Evolutionary conservation across 92 coral and sea anemone genomes (phyloP).

Genomic region (Epizoanthus rinbou): DNA sequence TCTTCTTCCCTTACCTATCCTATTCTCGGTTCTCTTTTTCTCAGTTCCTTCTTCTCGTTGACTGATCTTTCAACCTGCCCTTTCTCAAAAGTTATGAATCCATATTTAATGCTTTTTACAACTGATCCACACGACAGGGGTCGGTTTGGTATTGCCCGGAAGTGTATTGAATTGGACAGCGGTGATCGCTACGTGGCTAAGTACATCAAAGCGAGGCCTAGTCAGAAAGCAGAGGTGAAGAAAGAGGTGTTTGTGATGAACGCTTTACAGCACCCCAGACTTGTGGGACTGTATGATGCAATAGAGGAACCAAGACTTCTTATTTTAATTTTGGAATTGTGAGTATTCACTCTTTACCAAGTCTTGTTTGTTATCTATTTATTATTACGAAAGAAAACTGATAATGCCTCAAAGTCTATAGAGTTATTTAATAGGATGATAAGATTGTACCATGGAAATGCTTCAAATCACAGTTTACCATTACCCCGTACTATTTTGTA

Average conservation of each 20-base stretch:
- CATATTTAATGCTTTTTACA: neutral
- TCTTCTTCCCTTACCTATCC: no score
- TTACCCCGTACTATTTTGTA: no score
- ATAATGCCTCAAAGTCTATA: neutral
- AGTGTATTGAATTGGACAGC: conserved; percentile 81
- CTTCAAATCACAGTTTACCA: no score
- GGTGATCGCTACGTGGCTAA: conserved; percentile 90
- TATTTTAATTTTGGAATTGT: conserved; percentile 87
- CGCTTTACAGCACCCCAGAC: conserved; percentile 76
- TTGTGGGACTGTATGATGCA: conserved; percentile 86
- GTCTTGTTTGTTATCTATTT: neutral
- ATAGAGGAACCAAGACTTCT: conserved; percentile 87
- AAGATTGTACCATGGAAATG: no score
- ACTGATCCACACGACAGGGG: conserved; percentile 59
- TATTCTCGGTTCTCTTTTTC: no score
- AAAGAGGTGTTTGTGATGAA: conserved; percentile 91
- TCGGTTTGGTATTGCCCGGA: conserved; percentile 88
- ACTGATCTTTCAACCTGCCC: neutral
- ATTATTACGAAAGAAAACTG: neutral
- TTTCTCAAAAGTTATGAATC: neutral
- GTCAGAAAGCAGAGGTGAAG: conserved; percentile 85
- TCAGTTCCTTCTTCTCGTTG: neutral
- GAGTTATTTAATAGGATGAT: neutral
- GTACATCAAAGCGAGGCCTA: conserved; percentile 86
- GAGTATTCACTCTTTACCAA: conserved; percentile 42